A percentile compares a stretch with the other conserved stretches of the same genome.
phyloP scores from a whole-genome alignment of 2,113 vertebrate genomes.

The Potamarius usumacintae region DNA sequence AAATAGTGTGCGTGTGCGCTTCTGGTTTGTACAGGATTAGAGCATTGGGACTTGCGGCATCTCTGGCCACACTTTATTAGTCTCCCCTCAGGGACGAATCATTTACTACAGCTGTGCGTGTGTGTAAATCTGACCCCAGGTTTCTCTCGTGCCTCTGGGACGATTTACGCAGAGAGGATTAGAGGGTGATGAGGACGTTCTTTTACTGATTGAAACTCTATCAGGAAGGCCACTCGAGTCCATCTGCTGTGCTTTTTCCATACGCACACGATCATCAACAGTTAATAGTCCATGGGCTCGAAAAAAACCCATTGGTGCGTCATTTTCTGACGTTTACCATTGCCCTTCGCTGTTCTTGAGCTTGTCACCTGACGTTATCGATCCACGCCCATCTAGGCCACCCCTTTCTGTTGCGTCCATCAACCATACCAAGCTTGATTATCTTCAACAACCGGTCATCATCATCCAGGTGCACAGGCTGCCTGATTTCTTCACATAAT shows the following conservation, averaged over 20 bases:
- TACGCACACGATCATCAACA: background rate
- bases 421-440: too few relatives aligned
- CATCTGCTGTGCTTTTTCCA: background rate
- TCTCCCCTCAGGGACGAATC: background rate
- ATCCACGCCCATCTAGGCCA: too few relatives aligned
- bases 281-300: too few relatives aligned
- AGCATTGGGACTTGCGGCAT: background rate
- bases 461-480: too few relatives aligned
- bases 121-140: background rate
- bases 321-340: too few relatives aligned
- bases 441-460: too few relatives aligned
- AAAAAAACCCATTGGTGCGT: too few relatives aligned
- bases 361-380: too few relatives aligned
- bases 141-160: background rate
- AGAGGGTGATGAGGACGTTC: background rate
- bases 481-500: too few relatives aligned
- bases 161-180: conserved; percentile 35
- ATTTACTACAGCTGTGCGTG: background rate
- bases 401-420: too few relatives aligned
- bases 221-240: background rate
- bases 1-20: too few relatives aligned
- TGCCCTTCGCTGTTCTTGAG: too few relatives aligned
- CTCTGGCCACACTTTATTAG: background rate
- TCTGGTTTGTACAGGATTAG: background rate
- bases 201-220: background rate